These are phyloP conservation scores for Lasioglossum vierecki DNA, from an alignment of 2,888 invertebrate species.

Conservation along the genomic window DNA sequence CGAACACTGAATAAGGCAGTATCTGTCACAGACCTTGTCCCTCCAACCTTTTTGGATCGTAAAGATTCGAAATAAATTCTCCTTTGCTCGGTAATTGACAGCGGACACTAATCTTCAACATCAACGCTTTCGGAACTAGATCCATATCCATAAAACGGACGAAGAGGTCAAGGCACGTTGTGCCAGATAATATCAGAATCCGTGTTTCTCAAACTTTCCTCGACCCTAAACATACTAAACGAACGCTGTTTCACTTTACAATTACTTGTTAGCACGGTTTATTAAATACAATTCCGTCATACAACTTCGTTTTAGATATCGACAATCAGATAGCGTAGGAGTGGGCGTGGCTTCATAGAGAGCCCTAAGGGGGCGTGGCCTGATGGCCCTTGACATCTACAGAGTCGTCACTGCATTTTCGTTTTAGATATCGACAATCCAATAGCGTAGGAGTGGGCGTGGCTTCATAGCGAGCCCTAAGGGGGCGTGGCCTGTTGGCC, in stretches of 20 bases:
- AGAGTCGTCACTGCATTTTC: background rate
- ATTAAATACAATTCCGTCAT: too few relatives aligned
- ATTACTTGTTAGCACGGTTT: background rate
- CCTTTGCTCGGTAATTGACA: background rate
- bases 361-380: background rate
- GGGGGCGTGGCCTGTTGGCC: background rate
- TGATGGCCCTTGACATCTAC: background rate
- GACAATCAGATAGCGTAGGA: background rate
- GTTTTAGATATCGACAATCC: too few relatives aligned
- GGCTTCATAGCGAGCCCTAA: background rate
- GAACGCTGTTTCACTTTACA: background rate
- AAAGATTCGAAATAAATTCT: background rate
- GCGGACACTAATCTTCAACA: conserved; percentile 1
- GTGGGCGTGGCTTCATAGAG: background rate
- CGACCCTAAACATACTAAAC: background rate
- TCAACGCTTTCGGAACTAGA: conserved; percentile 1
- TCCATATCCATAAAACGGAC: conserved; percentile 4
- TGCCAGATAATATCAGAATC: background rate
- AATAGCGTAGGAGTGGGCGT: background rate
- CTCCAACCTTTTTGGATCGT: background rate
- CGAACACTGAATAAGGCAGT: background rate
- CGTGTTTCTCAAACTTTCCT: background rate
- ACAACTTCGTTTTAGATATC: too few relatives aligned
- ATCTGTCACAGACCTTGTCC: background rate
- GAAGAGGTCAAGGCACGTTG: background rate